Base-by-base conservation (phyloP, 2,888 invertebrate species). In the Monoplex corrugatus region DNA sequence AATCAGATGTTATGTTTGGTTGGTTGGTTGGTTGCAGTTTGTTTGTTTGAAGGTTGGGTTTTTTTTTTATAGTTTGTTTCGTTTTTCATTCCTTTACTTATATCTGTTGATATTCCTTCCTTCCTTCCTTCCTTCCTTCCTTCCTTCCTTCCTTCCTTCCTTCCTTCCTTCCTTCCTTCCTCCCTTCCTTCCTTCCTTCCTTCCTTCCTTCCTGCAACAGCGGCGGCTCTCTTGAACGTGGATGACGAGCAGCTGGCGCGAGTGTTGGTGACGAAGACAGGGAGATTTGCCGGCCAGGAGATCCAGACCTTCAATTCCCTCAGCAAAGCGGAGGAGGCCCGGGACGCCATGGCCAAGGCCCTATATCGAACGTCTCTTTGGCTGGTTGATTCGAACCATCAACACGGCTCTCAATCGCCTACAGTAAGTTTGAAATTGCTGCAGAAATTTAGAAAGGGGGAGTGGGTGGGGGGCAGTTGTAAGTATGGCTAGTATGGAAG, bases 281-380 rank as follows among this genome's bases (percentile, higher is more conserved):
- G 50, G 87, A 90, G 86, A 89, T 38, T 90, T 23, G 0, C 40
- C 92, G 94, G 92, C 5, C 93, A 93, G 63, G 88, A 89, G 10
- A 93, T 95, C 10, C 89, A 86, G 3, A 90, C 87, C 0, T 91
- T 91, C 72, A 94, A 94, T 90, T 94, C 92, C 88, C 89, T 92
- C n/a, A 90, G 89, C 35, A 94, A 95, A 86, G 95, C 95, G 0
- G 93, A 93, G n/a, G 95, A 95, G 89, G 93, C 93, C 0, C 89
- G 95, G 63, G 95, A 95, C 91, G 96, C 96, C 63, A 92, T 96
- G 89, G 96, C 96, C 16, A 96, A 96, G 93, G 95, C 95, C 87
- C 92, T 96, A 89, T 96, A 96, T n/a, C 94, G 95, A 96, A 40
- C 93, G 96, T 35, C 94, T 96, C 91, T 96, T 96, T 94, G 95